These are phyloP conservation scores for Tricholauxania praeusta DNA, from an alignment of 2,888 invertebrate genomes.

Conservation along the genomic window DNA sequence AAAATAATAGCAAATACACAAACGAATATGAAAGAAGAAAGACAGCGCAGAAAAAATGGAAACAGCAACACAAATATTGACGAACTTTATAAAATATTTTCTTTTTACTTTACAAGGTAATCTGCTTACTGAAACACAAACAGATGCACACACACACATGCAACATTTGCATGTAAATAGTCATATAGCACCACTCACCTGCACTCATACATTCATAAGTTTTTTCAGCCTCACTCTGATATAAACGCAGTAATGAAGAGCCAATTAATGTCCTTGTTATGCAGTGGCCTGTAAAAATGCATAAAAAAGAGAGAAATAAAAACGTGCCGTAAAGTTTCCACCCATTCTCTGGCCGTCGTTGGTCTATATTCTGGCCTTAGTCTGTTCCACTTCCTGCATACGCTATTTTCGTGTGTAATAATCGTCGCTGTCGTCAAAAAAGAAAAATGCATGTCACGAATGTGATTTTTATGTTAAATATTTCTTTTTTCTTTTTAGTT, in stretches of 20 bases:
- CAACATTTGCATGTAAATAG: neutral
- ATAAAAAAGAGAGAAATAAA: neutral
- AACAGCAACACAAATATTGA: conserved; percentile 2
- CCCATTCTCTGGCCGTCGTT: neutral
- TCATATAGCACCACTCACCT: neutral
- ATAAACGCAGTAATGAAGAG: conserved; percentile 24
- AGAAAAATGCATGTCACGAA: too few relatives aligned
- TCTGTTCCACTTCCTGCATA: too few relatives aligned
- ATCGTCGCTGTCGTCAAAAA: too few relatives aligned
- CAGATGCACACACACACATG: neutral
- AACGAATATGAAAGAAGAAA: too few relatives aligned
- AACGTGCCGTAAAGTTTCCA: neutral
- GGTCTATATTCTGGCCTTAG: too few relatives aligned
- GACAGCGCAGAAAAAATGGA: neutral
- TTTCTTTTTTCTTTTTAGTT: too few relatives aligned
- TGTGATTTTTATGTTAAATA: too few relatives aligned
- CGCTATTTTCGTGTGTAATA: too few relatives aligned
- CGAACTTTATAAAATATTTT: conserved; percentile 22
- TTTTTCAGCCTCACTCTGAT: too few relatives aligned
- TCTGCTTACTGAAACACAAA: conserved; percentile 1
- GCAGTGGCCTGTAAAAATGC: conserved; percentile 30
- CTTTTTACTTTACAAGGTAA: conserved; percentile 21
- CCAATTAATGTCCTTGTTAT: conserved; percentile 37
- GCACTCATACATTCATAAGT: neutral
- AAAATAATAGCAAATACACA: too few relatives aligned